phyloP scores from a whole-genome alignment of 1,140 invertebrate genomes.

The Aphelinus certus region DNA sequence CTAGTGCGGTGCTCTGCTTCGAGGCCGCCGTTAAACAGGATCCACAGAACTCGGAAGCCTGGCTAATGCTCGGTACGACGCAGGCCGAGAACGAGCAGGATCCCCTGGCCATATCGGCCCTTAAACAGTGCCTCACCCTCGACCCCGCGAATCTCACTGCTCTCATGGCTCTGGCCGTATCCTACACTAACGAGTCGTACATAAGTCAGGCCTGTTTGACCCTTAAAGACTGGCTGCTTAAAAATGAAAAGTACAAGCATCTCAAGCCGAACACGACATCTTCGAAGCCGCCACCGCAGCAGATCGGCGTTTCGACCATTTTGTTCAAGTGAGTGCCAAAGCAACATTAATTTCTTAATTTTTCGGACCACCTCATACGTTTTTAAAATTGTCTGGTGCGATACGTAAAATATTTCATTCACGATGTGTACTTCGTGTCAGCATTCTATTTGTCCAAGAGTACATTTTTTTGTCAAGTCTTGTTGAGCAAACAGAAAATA shows the following conservation, averaged over 20 bases:
- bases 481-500: no score
- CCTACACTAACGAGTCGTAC: constrained; percentile 95
- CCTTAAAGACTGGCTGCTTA: constrained; percentile 84
- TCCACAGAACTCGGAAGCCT: constrained; percentile 82
- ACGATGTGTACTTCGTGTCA: no score
- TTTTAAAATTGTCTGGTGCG: no score
- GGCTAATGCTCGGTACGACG: constrained; percentile 84
- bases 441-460: no score
- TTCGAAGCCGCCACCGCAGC: constrained; percentile 52
- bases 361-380: no score
- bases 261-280: constrained; percentile 64
- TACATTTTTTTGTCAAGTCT: no score
- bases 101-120: constrained; percentile 86
- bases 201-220: constrained; percentile 78
- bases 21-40: constrained; percentile 93
- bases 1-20: constrained; percentile 95
- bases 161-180: constrained; percentile 90
- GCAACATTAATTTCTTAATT: background rate
- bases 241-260: constrained; percentile 85
- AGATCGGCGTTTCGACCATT: constrained; percentile 55
- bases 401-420: no score
- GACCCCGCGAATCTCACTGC: constrained; percentile 85
- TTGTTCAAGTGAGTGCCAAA: constrained; percentile 54
- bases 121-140: constrained; percentile 85
- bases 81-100: constrained; percentile 94